A percentile compares a stretch with the other conserved stretches of the same genome.
phyloP scores from a whole-genome alignment of 2,888 invertebrate genomes.

The Meloe dianella region DNA sequence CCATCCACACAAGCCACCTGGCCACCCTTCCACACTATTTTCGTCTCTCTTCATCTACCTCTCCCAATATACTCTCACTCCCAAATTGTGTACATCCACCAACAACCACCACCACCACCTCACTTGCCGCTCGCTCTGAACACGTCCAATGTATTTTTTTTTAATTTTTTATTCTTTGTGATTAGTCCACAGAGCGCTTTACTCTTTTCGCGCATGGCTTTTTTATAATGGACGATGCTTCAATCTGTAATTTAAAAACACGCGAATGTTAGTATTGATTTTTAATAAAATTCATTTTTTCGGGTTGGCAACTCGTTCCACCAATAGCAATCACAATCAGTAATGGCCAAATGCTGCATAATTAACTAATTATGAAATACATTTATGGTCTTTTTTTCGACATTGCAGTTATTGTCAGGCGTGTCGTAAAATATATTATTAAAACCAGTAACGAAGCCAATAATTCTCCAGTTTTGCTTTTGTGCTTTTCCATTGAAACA shows the following conservation, averaged over 20 bases:
- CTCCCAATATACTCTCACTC: slow-evolving; percentile 32
- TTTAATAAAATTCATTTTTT: slow-evolving; percentile 62
- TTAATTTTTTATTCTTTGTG: slow-evolving; percentile 61
- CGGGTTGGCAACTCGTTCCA: slow-evolving; percentile 58
- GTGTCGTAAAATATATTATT: slow-evolving; percentile 48
- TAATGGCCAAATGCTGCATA: slow-evolving; percentile 59
- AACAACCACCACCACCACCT: slow-evolving; percentile 14
- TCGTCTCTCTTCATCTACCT: slow-evolving; percentile 24
- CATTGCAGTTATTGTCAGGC: slow-evolving; percentile 46
- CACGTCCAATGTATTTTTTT: slow-evolving; percentile 45
- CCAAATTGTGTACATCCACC: background rate
- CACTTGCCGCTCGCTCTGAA: slow-evolving; percentile 35
- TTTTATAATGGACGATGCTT: slow-evolving; percentile 57
- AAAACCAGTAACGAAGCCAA: slow-evolving; percentile 44
- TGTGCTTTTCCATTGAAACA: background rate
- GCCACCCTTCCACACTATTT: slow-evolving; percentile 23
- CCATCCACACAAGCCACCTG: slow-evolving; percentile 30
- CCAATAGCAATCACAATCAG: slow-evolving; percentile 59
- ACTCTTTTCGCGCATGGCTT: slow-evolving; percentile 61
- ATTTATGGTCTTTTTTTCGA: slow-evolving; percentile 54
- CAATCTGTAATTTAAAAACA: slow-evolving; percentile 61
- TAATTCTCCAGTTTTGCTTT: slow-evolving; percentile 34
- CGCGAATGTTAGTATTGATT: slow-evolving; percentile 61
- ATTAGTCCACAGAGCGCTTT: slow-evolving; percentile 60
- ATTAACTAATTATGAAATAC: slow-evolving; percentile 60